Evolutionary conservation across 1,140 invertebrate species (phyloP), one percentile per base, ranked within the genome.

Genomic region (Cydia fagiglandana): DNA sequence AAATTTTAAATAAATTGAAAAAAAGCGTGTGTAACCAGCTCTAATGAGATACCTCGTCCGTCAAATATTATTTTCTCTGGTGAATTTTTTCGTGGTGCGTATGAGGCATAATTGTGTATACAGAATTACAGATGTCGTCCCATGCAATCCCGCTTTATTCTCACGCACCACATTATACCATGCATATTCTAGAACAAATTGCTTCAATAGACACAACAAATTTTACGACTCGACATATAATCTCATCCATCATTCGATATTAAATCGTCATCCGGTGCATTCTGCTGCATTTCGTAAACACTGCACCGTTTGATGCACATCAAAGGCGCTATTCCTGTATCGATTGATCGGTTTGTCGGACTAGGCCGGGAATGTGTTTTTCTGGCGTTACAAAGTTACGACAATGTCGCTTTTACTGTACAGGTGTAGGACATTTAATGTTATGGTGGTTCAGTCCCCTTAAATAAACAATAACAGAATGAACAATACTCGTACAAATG

Each of bases 281-380:
- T 34, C 64, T 41, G 64, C 34, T 68, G 66, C 66, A 17, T n/a
- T 66, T 38, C 64, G 66, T 70, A 70, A 66, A 70, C 64, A 34
- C 30, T 15, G 64, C 64, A 30, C 30, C 30, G 30, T 34, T 17
- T n/a, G 34, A 70, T 34, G 64, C 24, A 38, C 47, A 77, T 77
- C 76, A 77, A 77, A 77, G 73, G 70, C 17, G 34, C 76, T 77
- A 77, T 77, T 70, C 50, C 70, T 28, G 73, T 50, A 73, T 38
- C 73, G 73, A 77, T 77, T 70, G 76, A 77, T 77, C 76, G 76
- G 74, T 70, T 74, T 61, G 56, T 38, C 76, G 76, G 74, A 73
- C 64, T 47, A 70, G 73, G 30, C 5, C 24, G 61, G 73, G 9
- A 45, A 83, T 56, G 15, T 24, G 53, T 61, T 61, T 61, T 61